phyloP scores from a whole-genome alignment of 2,888 invertebrate species.

The Gastrophysa polygoni region DNA sequence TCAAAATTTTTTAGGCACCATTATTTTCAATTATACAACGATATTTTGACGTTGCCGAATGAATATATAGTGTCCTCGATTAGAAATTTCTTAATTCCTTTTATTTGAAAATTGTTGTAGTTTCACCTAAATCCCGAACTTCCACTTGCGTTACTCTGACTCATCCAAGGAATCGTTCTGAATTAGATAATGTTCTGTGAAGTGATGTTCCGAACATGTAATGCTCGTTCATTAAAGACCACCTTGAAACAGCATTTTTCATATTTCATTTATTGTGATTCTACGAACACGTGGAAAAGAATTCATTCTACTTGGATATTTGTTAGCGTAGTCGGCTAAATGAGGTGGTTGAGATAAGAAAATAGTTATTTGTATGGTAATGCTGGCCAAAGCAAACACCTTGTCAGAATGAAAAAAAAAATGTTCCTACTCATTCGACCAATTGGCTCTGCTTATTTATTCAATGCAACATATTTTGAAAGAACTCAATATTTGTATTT shows the following conservation, averaged over 20 bases:
- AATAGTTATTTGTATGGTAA: not conserved
- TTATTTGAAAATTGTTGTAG: too few relatives aligned
- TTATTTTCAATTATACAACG: not conserved
- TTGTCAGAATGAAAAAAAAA: not conserved
- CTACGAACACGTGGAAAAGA: not conserved
- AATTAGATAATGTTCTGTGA: not conserved
- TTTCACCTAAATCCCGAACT: too few relatives aligned
- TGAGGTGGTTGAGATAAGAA: not conserved
- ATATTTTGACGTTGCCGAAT: not conserved
- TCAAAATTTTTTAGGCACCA: constrained; percentile 1
- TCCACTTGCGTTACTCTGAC: too few relatives aligned
- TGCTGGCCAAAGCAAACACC: not conserved
- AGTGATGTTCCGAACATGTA: not conserved
- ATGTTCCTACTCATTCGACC: too few relatives aligned
- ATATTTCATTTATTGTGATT: too few relatives aligned
- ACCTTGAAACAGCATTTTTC: too few relatives aligned
- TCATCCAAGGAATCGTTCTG: not conserved
- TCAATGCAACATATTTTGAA: constrained; percentile 10
- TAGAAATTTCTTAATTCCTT: too few relatives aligned
- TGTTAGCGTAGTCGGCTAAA: not conserved
- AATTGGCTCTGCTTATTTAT: not conserved
- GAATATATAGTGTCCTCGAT: too few relatives aligned
- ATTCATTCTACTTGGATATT: not conserved
- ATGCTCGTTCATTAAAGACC: not conserved
- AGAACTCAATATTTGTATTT: constrained; percentile 14